These are phyloP conservation scores for Drosophila buzzatii DNA, from an alignment of 2,888 invertebrate species.

Conservation along the genomic window DNA sequence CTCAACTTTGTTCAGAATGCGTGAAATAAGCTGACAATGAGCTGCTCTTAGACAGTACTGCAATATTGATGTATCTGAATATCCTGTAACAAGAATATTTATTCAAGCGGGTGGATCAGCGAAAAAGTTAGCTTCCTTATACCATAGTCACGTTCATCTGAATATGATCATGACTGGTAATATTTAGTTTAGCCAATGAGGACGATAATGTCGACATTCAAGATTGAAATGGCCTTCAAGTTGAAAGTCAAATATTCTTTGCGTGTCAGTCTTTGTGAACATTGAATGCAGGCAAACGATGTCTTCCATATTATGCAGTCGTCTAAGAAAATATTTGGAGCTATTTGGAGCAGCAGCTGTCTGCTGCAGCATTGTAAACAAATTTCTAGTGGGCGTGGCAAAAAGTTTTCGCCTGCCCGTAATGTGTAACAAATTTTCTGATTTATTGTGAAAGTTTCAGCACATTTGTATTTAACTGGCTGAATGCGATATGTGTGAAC, in stretches of 20 bases:
- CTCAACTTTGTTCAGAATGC: neutral
- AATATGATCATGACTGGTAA: neutral
- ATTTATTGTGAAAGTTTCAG: constrained; percentile 70
- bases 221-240: neutral
- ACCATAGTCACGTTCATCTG: neutral
- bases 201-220: neutral
- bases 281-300: neutral
- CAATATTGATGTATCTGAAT: constrained; percentile 8
- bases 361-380: constrained; percentile 55
- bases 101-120: no score
- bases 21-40: constrained; percentile 22
- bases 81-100: neutral
- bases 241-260: neutral
- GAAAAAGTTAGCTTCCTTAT: neutral
- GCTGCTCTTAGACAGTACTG: neutral
- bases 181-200: neutral
- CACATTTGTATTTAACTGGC: constrained; percentile 55
- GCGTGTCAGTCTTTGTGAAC: neutral
- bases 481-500: constrained; percentile 55
- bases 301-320: neutral
- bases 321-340: neutral
- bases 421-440: constrained; percentile 63
- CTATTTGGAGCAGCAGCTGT: constrained; percentile 31
- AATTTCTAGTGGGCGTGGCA: constrained; percentile 59
- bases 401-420: constrained; percentile 52